phyloP scores from a whole-genome alignment of 2,888 invertebrate genomes.

The Thereva unica region DNA sequence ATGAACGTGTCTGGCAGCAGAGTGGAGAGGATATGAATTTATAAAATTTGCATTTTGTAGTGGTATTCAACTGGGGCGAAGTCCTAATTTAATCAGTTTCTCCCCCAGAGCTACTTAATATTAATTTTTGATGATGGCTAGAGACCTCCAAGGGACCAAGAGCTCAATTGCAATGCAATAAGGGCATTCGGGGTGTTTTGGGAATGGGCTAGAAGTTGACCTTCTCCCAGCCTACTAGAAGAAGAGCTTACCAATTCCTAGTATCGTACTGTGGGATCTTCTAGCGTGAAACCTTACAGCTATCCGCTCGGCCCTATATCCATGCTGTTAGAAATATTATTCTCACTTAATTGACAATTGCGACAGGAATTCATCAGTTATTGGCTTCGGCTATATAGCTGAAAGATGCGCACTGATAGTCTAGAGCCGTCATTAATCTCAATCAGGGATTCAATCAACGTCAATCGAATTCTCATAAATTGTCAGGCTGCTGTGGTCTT shows the following conservation, averaged over 20 bases:
- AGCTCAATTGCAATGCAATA: background rate
- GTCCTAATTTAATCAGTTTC: slow-evolving; percentile 8
- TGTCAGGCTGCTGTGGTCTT: background rate
- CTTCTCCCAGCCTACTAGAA: background rate
- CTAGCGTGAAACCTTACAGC: background rate
- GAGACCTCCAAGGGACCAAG: no score
- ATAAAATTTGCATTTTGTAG: slow-evolving; percentile 10
- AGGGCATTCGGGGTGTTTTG: background rate
- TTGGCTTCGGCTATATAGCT: background rate
- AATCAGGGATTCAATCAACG: slow-evolving; percentile 41
- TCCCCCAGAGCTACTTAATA: background rate
- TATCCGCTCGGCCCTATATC: background rate
- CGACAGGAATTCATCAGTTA: slow-evolving; percentile 14
- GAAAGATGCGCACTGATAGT: background rate
- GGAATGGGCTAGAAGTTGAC: background rate
- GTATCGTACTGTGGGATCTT: background rate
- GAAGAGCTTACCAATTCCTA: background rate
- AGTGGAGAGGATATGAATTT: slow-evolving; percentile 4
- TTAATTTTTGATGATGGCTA: background rate
- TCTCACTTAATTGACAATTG: slow-evolving; percentile 19
- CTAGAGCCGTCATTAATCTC: slow-evolving; percentile 36
- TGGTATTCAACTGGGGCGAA: background rate
- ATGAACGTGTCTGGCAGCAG: no score
- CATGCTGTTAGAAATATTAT: background rate
- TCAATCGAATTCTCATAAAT: slow-evolving; percentile 40